A percentile compares a stretch with the other conserved stretches of the same genome.
These are phyloP conservation scores for Caenorhabditis virilis DNA, from an alignment of 2,888 invertebrate genomes.

Conservation along the genomic window DNA sequence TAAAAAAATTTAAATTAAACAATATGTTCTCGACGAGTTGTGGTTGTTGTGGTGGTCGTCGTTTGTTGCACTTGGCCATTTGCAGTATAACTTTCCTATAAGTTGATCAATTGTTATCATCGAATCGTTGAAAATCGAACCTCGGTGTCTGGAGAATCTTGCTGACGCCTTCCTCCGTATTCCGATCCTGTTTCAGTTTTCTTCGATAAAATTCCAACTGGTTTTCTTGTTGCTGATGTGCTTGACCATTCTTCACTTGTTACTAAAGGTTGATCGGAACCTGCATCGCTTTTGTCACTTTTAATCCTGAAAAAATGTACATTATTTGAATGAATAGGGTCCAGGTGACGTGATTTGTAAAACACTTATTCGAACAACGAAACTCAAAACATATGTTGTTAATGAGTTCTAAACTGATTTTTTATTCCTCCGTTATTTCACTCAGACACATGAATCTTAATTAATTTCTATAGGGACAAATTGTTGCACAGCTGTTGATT, in stretches of 20 bases:
- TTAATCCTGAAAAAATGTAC: no score
- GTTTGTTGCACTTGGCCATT: constrained; percentile 41
- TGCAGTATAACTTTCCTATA: constrained; percentile 44
- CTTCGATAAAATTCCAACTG: constrained; percentile 23
- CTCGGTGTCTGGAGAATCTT: constrained; percentile 37
- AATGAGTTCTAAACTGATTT: no score
- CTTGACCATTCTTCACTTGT: constrained; percentile 31
- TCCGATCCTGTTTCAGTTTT: constrained; percentile 8
- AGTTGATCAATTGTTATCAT: neutral
- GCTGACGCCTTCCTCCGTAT: constrained; percentile 10
- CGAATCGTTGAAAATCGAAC: constrained; percentile 7
- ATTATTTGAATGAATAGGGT: no score
- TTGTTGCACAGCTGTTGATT: no score
- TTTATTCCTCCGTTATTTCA: constrained; percentile 7
- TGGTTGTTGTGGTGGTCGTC: constrained; percentile 38
- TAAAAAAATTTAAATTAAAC: no score
- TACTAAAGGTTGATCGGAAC: constrained; percentile 21
- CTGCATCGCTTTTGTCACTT: constrained; percentile 12
- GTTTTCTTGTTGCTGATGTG: constrained; percentile 9
- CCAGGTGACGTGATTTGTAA: no score
- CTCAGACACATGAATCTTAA: neutral
- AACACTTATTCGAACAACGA: no score
- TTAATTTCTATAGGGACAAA: no score
- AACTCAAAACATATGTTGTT: no score
- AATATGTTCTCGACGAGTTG: constrained; percentile 43